Evolutionary conservation across 2,797 vertebrate genomes (phyloP).

Genomic region (Centroberyx gerrardi): DNA sequence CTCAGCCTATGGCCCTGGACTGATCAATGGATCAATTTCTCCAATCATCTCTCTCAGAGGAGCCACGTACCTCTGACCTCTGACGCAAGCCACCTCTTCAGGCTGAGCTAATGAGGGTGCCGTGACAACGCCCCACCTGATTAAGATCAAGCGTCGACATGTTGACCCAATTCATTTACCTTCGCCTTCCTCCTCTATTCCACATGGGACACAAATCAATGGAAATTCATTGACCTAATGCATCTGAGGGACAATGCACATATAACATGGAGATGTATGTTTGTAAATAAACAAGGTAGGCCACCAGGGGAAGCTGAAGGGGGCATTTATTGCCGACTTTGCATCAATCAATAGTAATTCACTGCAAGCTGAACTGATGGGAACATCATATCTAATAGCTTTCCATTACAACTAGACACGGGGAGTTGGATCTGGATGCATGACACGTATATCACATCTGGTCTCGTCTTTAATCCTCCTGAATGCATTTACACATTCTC

Average conservation of each 20-base stretch:
- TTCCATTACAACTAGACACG: conserved; percentile 31
- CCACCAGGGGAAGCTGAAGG: conserved; percentile 33
- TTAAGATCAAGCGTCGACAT: conserved; percentile 76
- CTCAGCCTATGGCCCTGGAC: conserved; percentile 64
- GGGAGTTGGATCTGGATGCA: conserved; percentile 22
- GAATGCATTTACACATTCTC: background rate
- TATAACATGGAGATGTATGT: conserved; percentile 44
- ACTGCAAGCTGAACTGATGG: conserved; percentile 51
- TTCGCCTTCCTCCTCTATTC: conserved; percentile 52
- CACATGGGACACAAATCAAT: conserved; percentile 75
- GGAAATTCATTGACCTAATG: conserved; percentile 74
- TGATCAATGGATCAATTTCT: conserved; percentile 82
- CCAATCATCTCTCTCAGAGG: conserved; percentile 77
- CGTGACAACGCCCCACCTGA: conserved; percentile 58
- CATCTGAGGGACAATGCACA: conserved; percentile 52
- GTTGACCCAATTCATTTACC: conserved; percentile 79
- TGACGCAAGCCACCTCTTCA: conserved; percentile 61
- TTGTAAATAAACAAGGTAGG: conserved; percentile 63
- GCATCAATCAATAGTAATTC: conserved; percentile 71
- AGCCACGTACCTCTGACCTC: conserved; percentile 64
- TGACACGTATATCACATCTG: conserved; percentile 13
- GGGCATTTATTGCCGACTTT: conserved; percentile 54
- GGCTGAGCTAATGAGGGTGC: conserved; percentile 76
- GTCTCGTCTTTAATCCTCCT: background rate
- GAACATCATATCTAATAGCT: conserved; percentile 61